These are phyloP conservation scores for Netelia melanura DNA, from an alignment of 2,888 invertebrate genomes.

Conservation along the genomic window DNA sequence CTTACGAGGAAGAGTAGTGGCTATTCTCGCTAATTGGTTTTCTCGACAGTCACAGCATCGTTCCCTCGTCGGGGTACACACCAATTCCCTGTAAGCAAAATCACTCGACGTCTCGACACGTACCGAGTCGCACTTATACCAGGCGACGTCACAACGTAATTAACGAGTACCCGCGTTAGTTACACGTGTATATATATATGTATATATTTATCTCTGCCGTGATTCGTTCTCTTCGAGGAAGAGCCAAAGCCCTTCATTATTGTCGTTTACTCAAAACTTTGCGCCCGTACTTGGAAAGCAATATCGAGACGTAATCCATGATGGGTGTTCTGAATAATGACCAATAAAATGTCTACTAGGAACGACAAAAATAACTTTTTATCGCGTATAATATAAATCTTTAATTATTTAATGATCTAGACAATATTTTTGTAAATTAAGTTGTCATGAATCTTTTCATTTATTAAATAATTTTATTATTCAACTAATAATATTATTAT, in stretches of 20 bases:
- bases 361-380: too few relatives aligned
- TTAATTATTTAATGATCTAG: too few relatives aligned
- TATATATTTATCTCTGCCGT: slow-evolving; percentile 1
- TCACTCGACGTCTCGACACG: slow-evolving; percentile 41
- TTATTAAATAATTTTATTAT: too few relatives aligned
- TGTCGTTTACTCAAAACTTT: not conserved
- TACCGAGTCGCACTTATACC: slow-evolving; percentile 28
- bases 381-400: too few relatives aligned
- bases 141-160: slow-evolving; percentile 50
- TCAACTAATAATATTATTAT: too few relatives aligned
- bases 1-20: slow-evolving; percentile 3
- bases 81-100: slow-evolving; percentile 24
- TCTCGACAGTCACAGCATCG: slow-evolving; percentile 1
- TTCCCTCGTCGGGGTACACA: not conserved
- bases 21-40: slow-evolving; percentile 54
- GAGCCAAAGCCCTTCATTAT: not conserved
- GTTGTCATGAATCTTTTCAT: too few relatives aligned
- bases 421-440: too few relatives aligned
- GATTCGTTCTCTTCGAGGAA: slow-evolving; percentile 3
- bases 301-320: too few relatives aligned
- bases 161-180: slow-evolving; percentile 1
- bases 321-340: too few relatives aligned
- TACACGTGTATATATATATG: not conserved
- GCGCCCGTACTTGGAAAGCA: not conserved
- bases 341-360: too few relatives aligned